Evolutionary conservation across 92 coral and sea anemone species (phyloP), one percentile per base, ranked within the genome.

Genomic region (Umimayanthus kanabou): DNA sequence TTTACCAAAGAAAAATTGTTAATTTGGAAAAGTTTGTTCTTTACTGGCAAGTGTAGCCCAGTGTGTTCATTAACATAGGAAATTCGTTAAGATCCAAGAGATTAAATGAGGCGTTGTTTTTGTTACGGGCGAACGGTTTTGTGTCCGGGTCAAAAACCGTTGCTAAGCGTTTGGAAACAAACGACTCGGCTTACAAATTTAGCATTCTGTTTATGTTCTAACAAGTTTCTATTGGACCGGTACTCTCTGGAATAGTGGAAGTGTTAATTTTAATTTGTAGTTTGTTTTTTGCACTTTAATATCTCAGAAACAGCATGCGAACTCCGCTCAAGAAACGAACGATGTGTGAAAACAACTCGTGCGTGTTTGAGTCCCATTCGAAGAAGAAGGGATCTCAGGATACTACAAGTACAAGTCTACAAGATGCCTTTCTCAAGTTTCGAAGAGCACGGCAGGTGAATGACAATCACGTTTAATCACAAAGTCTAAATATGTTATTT

Each of bases 391-490:
- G 76, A 7, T 45, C 73, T 25, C 70, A 70, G 2, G 73, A 89
- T n/a, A n/a, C n/a, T n/a, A n/a, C n/a, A 42, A 90, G 90, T 28
- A 87, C 80, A 33, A 95, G 91, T 67, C 90, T 96, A 25, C 98
- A 96, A 76, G 95, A 93, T 37, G 98, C 98, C 65, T 96, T 96
- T 83, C 90, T 93, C 88, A 95, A 92, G 89, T 96, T 96, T 84
- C 94, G 98, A 50, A 93, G 92, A 89, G 91, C 89, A 26, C 88
- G 98, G 80, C 98, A 95, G 96, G 98, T 95, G 79, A 65, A 84
- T 47, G 9, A 49, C 14, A 13, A 81, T 0, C 14, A 23, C 33
- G 58, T 71, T 13, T 7, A 53, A 16, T 18, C 16, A 50, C 57
- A 7, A 50, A 50, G 0, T 45, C 49, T 8, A 4, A 45, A 45